Base-by-base conservation (phyloP, 2,113 vertebrate genomes). In the Paradoxurus hermaphroditus region DNA sequence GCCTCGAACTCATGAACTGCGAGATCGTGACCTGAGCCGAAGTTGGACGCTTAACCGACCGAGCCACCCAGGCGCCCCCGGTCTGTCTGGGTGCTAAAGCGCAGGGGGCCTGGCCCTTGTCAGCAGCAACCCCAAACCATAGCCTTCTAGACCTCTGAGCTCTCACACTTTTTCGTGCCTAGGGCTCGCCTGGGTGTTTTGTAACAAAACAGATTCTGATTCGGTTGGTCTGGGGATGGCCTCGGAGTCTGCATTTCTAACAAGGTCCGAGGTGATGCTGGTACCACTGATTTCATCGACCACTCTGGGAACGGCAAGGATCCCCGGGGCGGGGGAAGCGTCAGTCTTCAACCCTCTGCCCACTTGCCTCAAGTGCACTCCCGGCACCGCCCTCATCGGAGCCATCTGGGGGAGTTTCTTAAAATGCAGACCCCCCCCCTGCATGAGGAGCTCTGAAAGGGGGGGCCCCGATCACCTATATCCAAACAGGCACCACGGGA, bases 281-380 rank as follows among this genome's bases (percentile, higher is more conserved):
- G 23, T 5, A 5, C 21, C 1, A 25, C 19, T 16, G 79, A 65
- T n/a, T 49, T 8, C 36, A 3, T 0, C 19, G 31, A 34, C 83
- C 29, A 39, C 21, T 56, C 41, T 29, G 18, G 1, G 6, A 51
- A 27, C 0, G 73, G 31, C 4, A 7, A 21, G 59, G 53, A 46
- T 34, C 67, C 67, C 49, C 1, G 0, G 4, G 0, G 39, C 46
- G 12, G 0, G 39, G 56, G 12, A 23, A 51, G 62, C 15, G 75
- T 94, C 56, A 8, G 3, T 59, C 34, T 39, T 18, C 65, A 34
- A 10, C 7, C 23, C 7, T 2, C 15, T 3, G 3, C 53, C 68
- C 5, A 0, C 46, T 79, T 1, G 67, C 36, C 41, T 46, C 27
- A 16, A 11, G 51, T 4, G 14, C 5, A 16, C 56, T 49, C 46